phyloP scores from a whole-genome alignment of 2,113 vertebrate species.

The Takifugu bimaculatus region DNA sequence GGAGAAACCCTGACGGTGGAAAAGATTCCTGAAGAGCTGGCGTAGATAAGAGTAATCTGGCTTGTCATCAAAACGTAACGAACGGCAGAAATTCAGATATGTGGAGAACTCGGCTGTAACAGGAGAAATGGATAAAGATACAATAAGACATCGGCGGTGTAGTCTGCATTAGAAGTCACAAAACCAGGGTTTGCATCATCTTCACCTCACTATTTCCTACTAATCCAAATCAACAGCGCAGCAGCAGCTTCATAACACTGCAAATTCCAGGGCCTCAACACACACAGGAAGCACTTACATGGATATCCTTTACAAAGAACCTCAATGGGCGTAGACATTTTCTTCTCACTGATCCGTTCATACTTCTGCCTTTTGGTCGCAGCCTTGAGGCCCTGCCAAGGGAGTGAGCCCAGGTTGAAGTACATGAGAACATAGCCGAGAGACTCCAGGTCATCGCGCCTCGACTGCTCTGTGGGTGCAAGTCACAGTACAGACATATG shows the following conservation, averaged over 20 bases:
- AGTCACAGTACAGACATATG: not conserved
- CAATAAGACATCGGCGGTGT: not conserved
- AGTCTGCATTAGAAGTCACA: not conserved
- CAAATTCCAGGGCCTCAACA: not conserved
- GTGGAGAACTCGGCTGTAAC: conserved; percentile 90
- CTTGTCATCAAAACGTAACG: conserved; percentile 96
- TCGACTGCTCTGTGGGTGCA: conserved; percentile 86
- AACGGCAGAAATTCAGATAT: conserved; percentile 97
- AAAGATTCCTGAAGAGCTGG: conserved; percentile 96
- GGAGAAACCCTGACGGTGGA: conserved; percentile 96
- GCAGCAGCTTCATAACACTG: not conserved
- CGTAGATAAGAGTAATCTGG: conserved; percentile 95
- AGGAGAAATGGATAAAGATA: not conserved
- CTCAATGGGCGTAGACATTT: conserved; percentile 97
- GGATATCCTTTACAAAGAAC: conserved; percentile 97
- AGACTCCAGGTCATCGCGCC: conserved; percentile 94
- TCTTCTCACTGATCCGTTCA: conserved; percentile 97
- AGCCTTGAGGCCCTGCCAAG: conserved; percentile 97
- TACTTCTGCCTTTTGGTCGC: conserved; percentile 98
- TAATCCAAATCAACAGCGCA: not conserved
- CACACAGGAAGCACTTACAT: conserved; percentile 79
- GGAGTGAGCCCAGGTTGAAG: conserved; percentile 96
- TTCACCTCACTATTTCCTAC: not conserved
- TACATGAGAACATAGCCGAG: conserved; percentile 98
- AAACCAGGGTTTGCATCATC: not conserved